Evolutionary conservation across 2,888 invertebrate species (phyloP).

Genomic region (Horisme vitalbata): DNA sequence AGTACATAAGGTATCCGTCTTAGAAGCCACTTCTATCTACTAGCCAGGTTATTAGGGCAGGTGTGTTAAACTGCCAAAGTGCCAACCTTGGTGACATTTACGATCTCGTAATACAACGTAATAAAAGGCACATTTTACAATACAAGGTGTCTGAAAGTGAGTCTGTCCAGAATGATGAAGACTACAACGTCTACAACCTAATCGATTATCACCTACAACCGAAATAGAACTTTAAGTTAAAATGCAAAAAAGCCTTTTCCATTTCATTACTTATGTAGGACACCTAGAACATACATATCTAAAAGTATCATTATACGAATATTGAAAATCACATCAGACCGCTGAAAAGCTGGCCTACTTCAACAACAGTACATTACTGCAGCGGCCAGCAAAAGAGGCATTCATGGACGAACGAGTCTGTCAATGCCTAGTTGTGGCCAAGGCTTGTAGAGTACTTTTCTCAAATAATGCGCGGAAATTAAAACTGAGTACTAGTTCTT

Average conservation of each 20-base stretch:
- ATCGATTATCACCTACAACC: too few relatives aligned
- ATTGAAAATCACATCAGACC: constrained; percentile 35
- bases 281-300: too few relatives aligned
- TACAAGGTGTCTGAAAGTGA: background rate
- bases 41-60: constrained; percentile 56
- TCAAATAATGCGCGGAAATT: too few relatives aligned
- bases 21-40: constrained; percentile 24
- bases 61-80: constrained; percentile 33
- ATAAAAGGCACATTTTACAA: constrained; percentile 12
- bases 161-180: background rate
- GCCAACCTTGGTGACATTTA: constrained; percentile 29
- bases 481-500: too few relatives aligned
- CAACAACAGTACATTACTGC: constrained; percentile 37
- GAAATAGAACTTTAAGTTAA: too few relatives aligned
- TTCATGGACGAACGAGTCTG: too few relatives aligned
- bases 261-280: too few relatives aligned
- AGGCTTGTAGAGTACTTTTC: too few relatives aligned
- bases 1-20: constrained; percentile 45
- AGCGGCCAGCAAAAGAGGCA: too few relatives aligned
- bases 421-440: too few relatives aligned
- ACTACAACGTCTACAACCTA: constrained; percentile 14
- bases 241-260: too few relatives aligned
- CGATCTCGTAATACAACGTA: constrained; percentile 13
- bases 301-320: too few relatives aligned
- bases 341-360: constrained; percentile 42